These are phyloP conservation scores for Sclerodermus sp. DNA, from an alignment of 2,888 invertebrate genomes.

Conservation along the genomic window DNA sequence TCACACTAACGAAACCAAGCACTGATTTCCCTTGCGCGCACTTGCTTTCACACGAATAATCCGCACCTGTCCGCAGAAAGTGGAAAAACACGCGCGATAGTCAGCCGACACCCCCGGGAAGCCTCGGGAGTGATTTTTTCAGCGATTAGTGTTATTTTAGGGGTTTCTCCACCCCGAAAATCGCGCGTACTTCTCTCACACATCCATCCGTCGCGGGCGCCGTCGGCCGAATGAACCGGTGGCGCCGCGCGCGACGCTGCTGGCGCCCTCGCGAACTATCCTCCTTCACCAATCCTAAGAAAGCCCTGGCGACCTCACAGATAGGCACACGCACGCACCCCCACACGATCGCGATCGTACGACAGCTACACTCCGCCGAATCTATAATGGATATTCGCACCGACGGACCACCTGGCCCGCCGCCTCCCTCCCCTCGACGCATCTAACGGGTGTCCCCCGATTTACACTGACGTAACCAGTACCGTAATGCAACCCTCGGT, in stretches of 20 bases:
- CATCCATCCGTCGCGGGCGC: conserved; percentile 46
- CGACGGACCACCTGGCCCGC: conserved; percentile 49
- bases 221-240: conserved; percentile 49
- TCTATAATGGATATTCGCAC: conserved; percentile 49
- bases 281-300: no score
- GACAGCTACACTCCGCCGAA: conserved; percentile 42
- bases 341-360: conserved; percentile 14
- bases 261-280: conserved; percentile 39
- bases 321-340: conserved; percentile 4
- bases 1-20: no score
- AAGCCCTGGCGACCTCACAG: no score
- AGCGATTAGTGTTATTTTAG: no score
- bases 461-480: conserved; percentile 12
- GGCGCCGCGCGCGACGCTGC: conserved; percentile 43
- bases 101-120: no score
- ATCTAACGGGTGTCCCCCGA: conserved; percentile 39
- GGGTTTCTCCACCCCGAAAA: no score
- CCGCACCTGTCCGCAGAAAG: no score
- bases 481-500: conserved; percentile 8
- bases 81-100: no score
- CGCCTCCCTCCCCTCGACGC: conserved; percentile 18
- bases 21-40: no score
- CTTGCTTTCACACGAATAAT: no score
- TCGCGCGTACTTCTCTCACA: conserved; percentile 9
- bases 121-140: no score